Percentiles rank a stretch among this genome's conserved stretches.
These are phyloP conservation scores for Gymnothorax reevesii DNA, from an alignment of 2,797 vertebrate species.

Conservation along the genomic window DNA sequence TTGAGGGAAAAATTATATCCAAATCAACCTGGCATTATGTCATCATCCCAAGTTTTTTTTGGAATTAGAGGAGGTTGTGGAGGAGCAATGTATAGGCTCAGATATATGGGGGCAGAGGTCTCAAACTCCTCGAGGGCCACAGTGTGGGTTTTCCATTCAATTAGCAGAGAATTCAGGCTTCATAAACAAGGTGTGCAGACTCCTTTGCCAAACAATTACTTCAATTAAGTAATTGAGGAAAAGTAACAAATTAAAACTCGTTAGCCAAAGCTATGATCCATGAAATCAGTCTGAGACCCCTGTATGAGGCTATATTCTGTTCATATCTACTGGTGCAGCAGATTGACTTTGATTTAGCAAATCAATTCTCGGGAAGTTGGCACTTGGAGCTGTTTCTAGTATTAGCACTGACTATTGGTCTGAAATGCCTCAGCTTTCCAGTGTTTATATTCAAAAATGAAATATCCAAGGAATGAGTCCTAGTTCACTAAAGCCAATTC, in stretches of 20 bases:
- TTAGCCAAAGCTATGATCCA: too few relatives aligned
- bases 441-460: background rate
- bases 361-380: background rate
- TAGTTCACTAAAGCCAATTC: background rate
- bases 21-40: too few relatives aligned
- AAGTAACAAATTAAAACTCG: too few relatives aligned
- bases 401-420: background rate
- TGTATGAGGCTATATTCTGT: background rate
- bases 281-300: too few relatives aligned
- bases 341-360: background rate
- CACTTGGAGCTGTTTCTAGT: background rate
- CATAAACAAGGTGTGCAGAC: too few relatives aligned
- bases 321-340: background rate
- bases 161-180: too few relatives aligned
- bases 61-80: background rate
- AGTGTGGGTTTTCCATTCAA: too few relatives aligned
- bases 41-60: too few relatives aligned
- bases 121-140: too few relatives aligned
- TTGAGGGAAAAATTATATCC: too few relatives aligned
- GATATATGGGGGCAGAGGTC: background rate
- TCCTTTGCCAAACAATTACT: too few relatives aligned
- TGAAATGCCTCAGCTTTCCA: background rate
- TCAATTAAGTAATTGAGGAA: too few relatives aligned
- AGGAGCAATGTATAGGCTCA: background rate
- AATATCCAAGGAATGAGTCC: background rate